These are phyloP conservation scores for Cichlasoma orientale DNA, from an alignment of 2,797 vertebrate genomes.

Conservation along the genomic window DNA sequence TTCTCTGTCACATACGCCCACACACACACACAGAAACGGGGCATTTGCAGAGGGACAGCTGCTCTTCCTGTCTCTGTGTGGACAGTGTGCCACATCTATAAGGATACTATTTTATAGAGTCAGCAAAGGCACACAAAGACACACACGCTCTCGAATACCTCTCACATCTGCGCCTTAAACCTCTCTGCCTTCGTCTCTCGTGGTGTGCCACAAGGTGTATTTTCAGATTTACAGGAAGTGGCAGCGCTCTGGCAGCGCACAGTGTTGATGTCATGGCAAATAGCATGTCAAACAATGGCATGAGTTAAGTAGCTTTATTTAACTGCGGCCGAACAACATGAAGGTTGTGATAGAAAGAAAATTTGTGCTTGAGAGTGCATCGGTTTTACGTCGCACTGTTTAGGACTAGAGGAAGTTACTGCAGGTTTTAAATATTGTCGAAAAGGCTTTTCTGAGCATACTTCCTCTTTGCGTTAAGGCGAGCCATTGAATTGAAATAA, in stretches of 20 bases:
- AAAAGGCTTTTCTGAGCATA: conserved; percentile 33
- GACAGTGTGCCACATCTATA: conserved; percentile 61
- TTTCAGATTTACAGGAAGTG: conserved; percentile 73
- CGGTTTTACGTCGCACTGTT: conserved; percentile 32
- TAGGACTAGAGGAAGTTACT: conserved; percentile 69
- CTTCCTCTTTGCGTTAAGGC: conserved; percentile 56
- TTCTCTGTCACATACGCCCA: conserved; percentile 32
- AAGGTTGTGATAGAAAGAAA: conserved; percentile 23
- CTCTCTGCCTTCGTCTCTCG: conserved; percentile 7
- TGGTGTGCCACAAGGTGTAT: conserved; percentile 59
- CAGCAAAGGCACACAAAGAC: conserved; percentile 52
- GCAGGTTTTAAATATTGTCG: conserved; percentile 50
- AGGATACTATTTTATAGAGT: conserved; percentile 43
- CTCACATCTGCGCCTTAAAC: conserved; percentile 12
- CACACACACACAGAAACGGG: conserved; percentile 36
- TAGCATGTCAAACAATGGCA: conserved; percentile 61
- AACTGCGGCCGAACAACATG: background rate
- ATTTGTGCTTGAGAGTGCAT: conserved; percentile 13
- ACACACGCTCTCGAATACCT: conserved; percentile 16
- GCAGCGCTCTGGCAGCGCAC: conserved; percentile 46
- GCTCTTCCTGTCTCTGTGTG: conserved; percentile 75
- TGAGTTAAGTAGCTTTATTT: conserved; percentile 26
- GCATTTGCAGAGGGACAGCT: conserved; percentile 67
- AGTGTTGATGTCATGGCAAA: conserved; percentile 60
- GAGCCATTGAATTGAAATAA: background rate